Evolutionary conservation across 1,140 invertebrate species (phyloP).

Genomic region (Magallana angulata): DNA sequence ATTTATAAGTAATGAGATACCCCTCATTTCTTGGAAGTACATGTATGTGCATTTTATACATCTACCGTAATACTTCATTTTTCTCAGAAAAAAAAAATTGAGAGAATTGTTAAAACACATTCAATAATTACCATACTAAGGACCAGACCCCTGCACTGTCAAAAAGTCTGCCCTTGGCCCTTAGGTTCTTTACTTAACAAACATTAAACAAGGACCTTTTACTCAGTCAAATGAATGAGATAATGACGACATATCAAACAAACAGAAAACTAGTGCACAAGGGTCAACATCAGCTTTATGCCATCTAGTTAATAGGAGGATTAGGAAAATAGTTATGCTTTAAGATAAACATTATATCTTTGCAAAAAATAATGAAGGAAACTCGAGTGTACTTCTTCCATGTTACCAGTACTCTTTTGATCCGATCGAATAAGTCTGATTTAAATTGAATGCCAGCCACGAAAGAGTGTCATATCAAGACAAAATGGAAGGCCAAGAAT

Average conservation of each 20-base stretch:
- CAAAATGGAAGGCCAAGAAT: conserved; percentile 12
- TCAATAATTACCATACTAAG: too few relatives aligned
- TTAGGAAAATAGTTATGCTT: conserved; percentile 1
- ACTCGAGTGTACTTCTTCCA: neutral
- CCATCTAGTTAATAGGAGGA: neutral
- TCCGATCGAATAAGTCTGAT: conserved; percentile 4
- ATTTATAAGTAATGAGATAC: too few relatives aligned
- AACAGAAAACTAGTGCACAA: neutral
- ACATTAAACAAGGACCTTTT: conserved; percentile 9
- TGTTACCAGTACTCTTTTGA: neutral
- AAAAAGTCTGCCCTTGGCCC: neutral
- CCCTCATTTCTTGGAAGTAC: too few relatives aligned
- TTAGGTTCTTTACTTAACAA: neutral
- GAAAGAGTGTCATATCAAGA: conserved; percentile 1
- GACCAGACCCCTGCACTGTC: too few relatives aligned
- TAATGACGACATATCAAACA: neutral
- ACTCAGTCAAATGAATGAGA: neutral
- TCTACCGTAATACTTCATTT: too few relatives aligned
- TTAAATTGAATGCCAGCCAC: neutral
- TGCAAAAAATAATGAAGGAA: neutral
- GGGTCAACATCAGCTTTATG: neutral
- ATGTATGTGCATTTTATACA: too few relatives aligned
- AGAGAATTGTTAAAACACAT: too few relatives aligned
- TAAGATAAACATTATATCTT: neutral
- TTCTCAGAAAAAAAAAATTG: too few relatives aligned